Evolutionary conservation across 2,888 invertebrate genomes (phyloP).

Genomic region (Hemicrepidius hirtus): DNA sequence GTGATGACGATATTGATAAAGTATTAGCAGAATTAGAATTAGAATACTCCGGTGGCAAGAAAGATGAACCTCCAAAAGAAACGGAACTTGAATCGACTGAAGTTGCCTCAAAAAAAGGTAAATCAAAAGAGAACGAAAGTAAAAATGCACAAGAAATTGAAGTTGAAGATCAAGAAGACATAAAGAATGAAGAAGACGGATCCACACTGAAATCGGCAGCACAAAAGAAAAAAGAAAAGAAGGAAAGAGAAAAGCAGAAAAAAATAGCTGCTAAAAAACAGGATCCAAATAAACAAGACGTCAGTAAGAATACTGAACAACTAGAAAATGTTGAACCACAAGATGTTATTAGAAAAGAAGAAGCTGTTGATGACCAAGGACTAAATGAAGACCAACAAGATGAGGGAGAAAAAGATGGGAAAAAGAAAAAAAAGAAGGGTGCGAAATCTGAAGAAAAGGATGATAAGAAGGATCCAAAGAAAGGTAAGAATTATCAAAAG

Average conservation of each 20-base stretch:
- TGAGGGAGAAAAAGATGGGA: conserved; percentile 48
- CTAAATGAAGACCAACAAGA: conserved; percentile 70
- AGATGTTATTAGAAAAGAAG: conserved; percentile 70
- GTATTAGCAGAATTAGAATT: conserved; percentile 88
- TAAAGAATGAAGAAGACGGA: conserved; percentile 73
- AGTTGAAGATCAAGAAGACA: conserved; percentile 68
- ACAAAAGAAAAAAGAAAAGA: conserved; percentile 93
- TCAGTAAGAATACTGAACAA: conserved; percentile 55
- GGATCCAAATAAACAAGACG: conserved; percentile 55
- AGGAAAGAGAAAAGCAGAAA: conserved; percentile 83
- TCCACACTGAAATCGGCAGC: conserved; percentile 86
- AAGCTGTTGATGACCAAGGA: conserved; percentile 61
- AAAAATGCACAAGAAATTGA: conserved; percentile 48
- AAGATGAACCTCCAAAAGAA: conserved; percentile 71
- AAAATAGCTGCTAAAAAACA: conserved; percentile 54
- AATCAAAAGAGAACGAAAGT: conserved; percentile 50
- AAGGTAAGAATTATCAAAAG: conserved; percentile 70
- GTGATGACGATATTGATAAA: conserved; percentile 89
- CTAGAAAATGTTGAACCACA: conserved; percentile 62
- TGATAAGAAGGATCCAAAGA: conserved; percentile 75
- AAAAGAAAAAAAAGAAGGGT: conserved; percentile 48
- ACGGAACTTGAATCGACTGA: conserved; percentile 69
- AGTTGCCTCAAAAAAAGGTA: conserved; percentile 67
- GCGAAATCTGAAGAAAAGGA: conserved; percentile 46
- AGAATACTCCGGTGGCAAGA: conserved; percentile 83